Percentiles rank a stretch among this genome's conserved stretches.
Conservation (phyloP, 2,113 vertebrate species). For the Promerops cafer region DNA sequence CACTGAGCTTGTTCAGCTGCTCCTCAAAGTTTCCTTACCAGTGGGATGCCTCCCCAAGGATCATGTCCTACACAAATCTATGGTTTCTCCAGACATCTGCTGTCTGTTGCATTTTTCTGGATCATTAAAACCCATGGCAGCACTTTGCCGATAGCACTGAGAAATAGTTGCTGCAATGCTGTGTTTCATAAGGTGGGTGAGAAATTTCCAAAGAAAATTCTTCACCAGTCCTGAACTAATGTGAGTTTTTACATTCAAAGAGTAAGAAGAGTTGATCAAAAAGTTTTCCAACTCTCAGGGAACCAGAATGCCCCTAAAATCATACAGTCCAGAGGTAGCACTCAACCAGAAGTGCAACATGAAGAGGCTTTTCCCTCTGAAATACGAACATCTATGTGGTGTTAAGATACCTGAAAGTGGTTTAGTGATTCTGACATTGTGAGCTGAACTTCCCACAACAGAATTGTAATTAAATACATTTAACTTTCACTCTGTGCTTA, state of each 20-base stretch:
- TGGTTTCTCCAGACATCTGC: background rate
- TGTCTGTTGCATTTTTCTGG: conserved; percentile 5
- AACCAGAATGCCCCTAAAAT: background rate
- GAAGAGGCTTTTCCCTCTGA: background rate
- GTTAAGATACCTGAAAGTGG: background rate
- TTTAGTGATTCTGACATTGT: background rate
- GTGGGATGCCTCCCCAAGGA: background rate
- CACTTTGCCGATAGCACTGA: background rate
- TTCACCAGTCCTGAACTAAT: background rate
- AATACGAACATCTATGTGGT: background rate
- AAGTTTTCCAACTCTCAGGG: background rate
- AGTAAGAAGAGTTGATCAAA: background rate
- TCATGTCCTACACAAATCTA: background rate
- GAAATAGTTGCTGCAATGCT: background rate
- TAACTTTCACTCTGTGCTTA: background rate
- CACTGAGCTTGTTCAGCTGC: background rate
- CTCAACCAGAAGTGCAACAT: background rate
- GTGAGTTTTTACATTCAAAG: background rate
- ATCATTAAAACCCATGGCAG: background rate
- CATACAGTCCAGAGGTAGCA: background rate
- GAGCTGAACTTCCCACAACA: background rate
- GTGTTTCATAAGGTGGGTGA: background rate
- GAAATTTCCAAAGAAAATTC: background rate
- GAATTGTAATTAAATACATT: background rate
- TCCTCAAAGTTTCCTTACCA: background rate